A percentile compares a stretch with the other conserved stretches of the same genome.
These are phyloP conservation scores for Poeciliopsis occidentalis DNA, from an alignment of 2,113 vertebrate species.

Conservation along the genomic window DNA sequence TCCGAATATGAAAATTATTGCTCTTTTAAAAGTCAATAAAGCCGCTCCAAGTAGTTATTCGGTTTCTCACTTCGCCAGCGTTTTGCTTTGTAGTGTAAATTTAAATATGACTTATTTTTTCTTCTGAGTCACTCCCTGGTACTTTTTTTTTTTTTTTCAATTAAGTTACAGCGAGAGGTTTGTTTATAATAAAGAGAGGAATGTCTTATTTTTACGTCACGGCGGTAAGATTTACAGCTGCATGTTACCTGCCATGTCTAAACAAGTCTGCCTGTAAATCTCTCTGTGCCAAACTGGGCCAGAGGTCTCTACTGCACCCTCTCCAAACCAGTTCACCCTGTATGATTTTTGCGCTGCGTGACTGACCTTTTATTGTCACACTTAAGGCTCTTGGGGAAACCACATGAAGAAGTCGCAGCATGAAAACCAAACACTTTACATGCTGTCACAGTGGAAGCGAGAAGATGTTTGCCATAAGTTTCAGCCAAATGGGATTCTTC, in stretches of 20 bases:
- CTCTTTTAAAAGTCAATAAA: too few relatives aligned
- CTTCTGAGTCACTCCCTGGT: conserved; percentile 21
- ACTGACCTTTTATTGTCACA: conserved; percentile 27
- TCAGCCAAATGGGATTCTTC: conserved; percentile 30
- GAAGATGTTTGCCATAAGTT: conserved; percentile 43
- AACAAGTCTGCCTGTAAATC: conserved; percentile 28
- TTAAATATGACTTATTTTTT: conserved; percentile 36
- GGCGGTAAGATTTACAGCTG: conserved; percentile 19
- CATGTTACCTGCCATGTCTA: conserved; percentile 24
- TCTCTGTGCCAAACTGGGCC: conserved; percentile 23
- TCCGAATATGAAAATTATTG: too few relatives aligned
- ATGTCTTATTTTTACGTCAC: conserved; percentile 18
- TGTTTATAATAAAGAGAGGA: conserved; percentile 5
- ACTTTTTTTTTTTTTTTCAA: conserved; percentile 8
- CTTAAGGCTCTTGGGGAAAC: conserved; percentile 12
- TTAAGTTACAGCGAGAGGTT: conserved; percentile 41
- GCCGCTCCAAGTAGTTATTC: background rate
- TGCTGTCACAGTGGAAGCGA: conserved; percentile 3
- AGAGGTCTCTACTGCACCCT: conserved; percentile 42
- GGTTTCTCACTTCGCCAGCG: background rate
- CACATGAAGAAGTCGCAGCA: conserved; percentile 15
- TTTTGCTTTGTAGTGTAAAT: conserved; percentile 8
- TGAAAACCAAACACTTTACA: background rate
- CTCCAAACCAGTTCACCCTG: conserved; percentile 52
- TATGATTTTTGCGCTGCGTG: background rate